Percentiles rank a stretch among this genome's conserved stretches.
These are phyloP conservation scores for Xenus cinereus DNA, from an alignment of 2,113 vertebrate genomes.

Conservation along the genomic window DNA sequence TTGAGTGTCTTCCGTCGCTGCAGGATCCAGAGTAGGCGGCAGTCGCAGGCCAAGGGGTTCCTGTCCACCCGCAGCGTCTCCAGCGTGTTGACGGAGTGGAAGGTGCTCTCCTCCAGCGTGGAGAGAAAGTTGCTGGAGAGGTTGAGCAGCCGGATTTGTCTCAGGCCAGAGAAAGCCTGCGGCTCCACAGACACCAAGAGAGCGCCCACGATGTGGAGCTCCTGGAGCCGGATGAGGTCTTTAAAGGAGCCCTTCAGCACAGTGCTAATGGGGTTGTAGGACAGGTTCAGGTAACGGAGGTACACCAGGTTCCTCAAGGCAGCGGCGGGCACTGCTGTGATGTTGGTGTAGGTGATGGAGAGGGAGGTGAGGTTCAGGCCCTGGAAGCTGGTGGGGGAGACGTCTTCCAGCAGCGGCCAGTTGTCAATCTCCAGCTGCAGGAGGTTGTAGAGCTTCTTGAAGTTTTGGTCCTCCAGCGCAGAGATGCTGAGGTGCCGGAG, in stretches of 20 bases:
- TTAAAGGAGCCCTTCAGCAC: constrained; percentile 90
- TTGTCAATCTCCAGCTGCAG: constrained; percentile 90
- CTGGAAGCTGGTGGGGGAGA: constrained; percentile 88
- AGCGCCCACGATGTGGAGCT: constrained; percentile 91
- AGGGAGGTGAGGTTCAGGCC: constrained; percentile 94
- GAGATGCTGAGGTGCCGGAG: constrained; percentile 91
- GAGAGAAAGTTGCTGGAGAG: constrained; percentile 88
- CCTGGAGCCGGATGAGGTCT: constrained; percentile 90
- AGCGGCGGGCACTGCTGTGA: constrained; percentile 87
- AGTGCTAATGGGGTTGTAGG: constrained; percentile 91
- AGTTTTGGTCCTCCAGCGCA: constrained; percentile 89
- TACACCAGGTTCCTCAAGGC: constrained; percentile 89
- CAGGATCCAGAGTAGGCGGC: constrained; percentile 95
- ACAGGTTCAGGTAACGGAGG: constrained; percentile 91
- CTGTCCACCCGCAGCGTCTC: constrained; percentile 90
- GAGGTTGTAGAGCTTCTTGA: constrained; percentile 84
- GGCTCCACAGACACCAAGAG: constrained; percentile 85
- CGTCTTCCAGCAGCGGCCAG: constrained; percentile 91
- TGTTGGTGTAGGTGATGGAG: constrained; percentile 94
- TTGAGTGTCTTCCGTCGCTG: constrained; percentile 93
- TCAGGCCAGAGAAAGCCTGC: constrained; percentile 87
- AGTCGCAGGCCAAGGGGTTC: constrained; percentile 95
- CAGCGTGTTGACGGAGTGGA: constrained; percentile 92
- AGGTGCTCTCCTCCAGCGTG: constrained; percentile 90
- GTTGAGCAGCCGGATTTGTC: constrained; percentile 92